A percentile compares a stretch with the other conserved stretches of the same genome.
Evolutionary conservation across 2,113 vertebrate species (phyloP).

Genomic region (Carassius auratus): DNA sequence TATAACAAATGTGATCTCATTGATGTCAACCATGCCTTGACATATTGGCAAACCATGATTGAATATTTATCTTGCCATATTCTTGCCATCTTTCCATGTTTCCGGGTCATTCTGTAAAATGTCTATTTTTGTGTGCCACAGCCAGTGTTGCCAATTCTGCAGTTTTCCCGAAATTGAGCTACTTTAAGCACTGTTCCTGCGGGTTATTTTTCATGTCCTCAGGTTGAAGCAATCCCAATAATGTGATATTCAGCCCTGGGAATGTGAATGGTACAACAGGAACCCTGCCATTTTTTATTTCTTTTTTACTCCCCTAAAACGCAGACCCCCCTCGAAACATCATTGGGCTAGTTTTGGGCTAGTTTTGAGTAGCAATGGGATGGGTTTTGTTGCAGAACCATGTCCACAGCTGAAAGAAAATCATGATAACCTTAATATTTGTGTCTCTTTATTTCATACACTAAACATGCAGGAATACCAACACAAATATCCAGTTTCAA

Average conservation of each 20-base stretch:
- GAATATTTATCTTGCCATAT: neutral
- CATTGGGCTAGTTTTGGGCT: no score
- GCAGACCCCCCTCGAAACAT: no score
- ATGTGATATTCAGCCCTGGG: no score
- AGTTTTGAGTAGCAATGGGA: no score
- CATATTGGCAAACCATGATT: neutral
- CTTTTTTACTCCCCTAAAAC: no score
- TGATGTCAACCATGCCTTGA: neutral
- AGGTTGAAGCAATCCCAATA: no score
- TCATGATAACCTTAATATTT: neutral
- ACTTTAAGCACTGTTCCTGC: no score
- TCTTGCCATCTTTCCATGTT: neutral
- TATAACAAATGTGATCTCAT: neutral
- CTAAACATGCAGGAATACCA: neutral
- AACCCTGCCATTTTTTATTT: no score
- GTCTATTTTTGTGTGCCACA: neutral
- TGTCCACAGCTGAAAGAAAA: neutral
- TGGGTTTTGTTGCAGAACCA: no score
- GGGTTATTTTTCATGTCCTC: no score
- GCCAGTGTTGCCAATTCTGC: neutral
- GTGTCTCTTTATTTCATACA: neutral
- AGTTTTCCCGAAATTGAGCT: no score
- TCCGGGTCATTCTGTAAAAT: neutral
- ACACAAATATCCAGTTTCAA: neutral
- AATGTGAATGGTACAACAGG: no score